Percentiles rank a stretch among this genome's conserved stretches.
Evolutionary conservation across 35 echinoderm and acorn worm species (phyloP).

Genomic region (Hemicentrotus pulcherrimus): DNA sequence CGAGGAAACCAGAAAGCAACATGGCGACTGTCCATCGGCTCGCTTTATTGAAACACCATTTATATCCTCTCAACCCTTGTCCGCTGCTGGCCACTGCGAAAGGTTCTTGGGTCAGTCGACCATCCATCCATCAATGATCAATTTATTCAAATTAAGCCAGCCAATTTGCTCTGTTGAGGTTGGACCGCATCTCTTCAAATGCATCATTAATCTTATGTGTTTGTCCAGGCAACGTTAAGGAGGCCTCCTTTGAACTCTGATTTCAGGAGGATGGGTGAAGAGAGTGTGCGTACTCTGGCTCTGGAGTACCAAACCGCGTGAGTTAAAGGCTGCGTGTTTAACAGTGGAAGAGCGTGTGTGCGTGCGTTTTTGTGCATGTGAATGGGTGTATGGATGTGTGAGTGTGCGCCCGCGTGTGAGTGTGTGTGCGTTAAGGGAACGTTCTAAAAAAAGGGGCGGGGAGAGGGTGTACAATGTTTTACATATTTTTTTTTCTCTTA

Average conservation of each 20-base stretch:
- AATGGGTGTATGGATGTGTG: not conserved
- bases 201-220: not conserved
- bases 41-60: not conserved
- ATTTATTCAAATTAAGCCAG: conserved; percentile 19
- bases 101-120: not conserved
- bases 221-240: not conserved
- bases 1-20: not conserved
- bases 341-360: too few species aligned
- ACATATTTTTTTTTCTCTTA: too few species aligned
- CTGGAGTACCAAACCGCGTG: not conserved
- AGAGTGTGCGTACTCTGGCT: too few species aligned
- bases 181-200: not conserved
- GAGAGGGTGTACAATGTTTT: not conserved
- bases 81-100: not conserved
- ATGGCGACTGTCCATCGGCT: not conserved
- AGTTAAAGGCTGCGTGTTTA: not conserved
- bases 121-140: not conserved
- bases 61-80: not conserved
- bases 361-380: not conserved
- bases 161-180: not conserved
- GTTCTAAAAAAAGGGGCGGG: not conserved
- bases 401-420: not conserved
- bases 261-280: too few species aligned
- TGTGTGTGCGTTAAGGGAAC: not conserved
- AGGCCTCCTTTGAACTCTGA: not conserved